Percentiles rank a stretch among this genome's conserved stretches.
Evolutionary conservation across 2,888 invertebrate species (phyloP).

Genomic region (Yponomeuta plumbellus): DNA sequence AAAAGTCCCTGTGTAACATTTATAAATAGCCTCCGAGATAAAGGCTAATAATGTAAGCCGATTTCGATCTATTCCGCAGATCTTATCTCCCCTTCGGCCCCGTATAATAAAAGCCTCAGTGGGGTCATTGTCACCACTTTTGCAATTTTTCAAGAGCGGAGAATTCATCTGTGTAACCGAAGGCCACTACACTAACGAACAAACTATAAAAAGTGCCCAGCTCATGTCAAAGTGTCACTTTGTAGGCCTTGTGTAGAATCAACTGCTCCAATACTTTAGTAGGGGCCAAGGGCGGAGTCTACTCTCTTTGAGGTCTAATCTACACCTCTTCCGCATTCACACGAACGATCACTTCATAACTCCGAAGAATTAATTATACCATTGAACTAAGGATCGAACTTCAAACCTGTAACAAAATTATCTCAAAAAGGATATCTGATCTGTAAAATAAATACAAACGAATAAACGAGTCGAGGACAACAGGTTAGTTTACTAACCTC

Average conservation of each 20-base stretch:
- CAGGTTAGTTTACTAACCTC: too few relatives aligned
- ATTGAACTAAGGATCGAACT: too few relatives aligned
- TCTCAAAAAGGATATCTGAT: too few relatives aligned
- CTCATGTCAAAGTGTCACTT: too few relatives aligned
- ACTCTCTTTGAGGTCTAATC: neutral
- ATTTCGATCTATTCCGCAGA: neutral
- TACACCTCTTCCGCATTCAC: neutral
- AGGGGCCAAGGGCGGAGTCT: neutral
- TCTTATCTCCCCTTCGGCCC: neutral
- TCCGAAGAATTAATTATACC: too few relatives aligned
- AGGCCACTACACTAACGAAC: neutral
- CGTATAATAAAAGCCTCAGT: neutral
- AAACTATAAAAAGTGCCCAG: neutral
- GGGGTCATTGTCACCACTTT: neutral
- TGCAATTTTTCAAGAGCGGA: neutral
- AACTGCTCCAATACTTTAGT: neutral
- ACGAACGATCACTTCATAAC: neutral
- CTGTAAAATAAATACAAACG: too few relatives aligned
- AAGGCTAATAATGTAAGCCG: neutral
- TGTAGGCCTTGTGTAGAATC: neutral
- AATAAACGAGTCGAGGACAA: too few relatives aligned
- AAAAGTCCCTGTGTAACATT: neutral
- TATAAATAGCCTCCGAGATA: neutral
- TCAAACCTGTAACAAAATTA: too few relatives aligned
- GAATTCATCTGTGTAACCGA: neutral